Evolutionary conservation across 1,140 invertebrate species (phyloP).

Genomic region (Antheraea mylitta): DNA sequence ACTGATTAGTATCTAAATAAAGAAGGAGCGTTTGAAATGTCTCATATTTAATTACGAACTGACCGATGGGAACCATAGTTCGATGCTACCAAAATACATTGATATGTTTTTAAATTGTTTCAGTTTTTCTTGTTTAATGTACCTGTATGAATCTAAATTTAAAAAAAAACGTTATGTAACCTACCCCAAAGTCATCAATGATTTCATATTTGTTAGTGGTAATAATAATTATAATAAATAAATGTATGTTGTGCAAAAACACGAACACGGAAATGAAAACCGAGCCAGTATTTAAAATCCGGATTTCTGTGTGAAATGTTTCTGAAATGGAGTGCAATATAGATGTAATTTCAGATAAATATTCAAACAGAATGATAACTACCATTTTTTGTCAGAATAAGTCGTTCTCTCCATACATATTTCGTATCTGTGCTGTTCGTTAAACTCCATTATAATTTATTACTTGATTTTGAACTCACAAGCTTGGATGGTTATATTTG

Average conservation of each 20-base stretch:
- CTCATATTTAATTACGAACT: not conserved
- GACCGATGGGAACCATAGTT: slow-evolving; percentile 8
- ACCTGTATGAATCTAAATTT: slow-evolving; percentile 5
- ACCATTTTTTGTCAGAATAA: slow-evolving; percentile 8
- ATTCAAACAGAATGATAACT: slow-evolving; percentile 39
- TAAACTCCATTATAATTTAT: not conserved
- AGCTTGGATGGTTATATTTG: slow-evolving; percentile 49
- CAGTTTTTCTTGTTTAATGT: not conserved
- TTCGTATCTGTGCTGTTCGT: not conserved
- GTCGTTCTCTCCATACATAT: slow-evolving; percentile 9
- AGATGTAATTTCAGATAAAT: slow-evolving; percentile 61
- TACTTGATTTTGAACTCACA: slow-evolving; percentile 25
- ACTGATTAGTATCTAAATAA: slow-evolving; percentile 49
- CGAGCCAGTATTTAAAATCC: slow-evolving; percentile 76
- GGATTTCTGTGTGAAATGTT: slow-evolving; percentile 70
- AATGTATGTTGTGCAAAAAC: slow-evolving; percentile 50
- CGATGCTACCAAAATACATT: not conserved
- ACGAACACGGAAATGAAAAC: slow-evolving; percentile 59
- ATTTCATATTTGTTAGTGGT: slow-evolving; percentile 51
- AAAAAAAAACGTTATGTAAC: slow-evolving; percentile 10
- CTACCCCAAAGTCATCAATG: slow-evolving; percentile 38
- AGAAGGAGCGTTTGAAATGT: not conserved
- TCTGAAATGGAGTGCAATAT: slow-evolving; percentile 72
- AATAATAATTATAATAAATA: slow-evolving; percentile 26
- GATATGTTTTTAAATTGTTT: not conserved